Percentiles rank a stretch among this genome's conserved stretches.
phyloP scores from a whole-genome alignment of 2,797 vertebrate species.

The Rhinatrema bivittatum region DNA sequence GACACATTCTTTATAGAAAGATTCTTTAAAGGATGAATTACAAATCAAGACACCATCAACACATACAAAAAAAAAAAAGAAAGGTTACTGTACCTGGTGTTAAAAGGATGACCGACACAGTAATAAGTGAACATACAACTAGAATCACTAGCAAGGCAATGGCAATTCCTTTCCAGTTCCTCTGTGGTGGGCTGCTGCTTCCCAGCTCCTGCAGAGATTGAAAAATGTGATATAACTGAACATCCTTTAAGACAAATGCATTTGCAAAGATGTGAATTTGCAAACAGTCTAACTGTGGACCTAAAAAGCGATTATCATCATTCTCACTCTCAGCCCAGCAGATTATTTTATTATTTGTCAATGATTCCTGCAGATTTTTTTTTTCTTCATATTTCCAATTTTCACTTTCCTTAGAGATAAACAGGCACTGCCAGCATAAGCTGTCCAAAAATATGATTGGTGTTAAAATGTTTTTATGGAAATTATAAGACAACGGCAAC shows the following conservation, averaged over 20 bases:
- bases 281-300: conserved; percentile 18
- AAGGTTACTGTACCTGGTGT: conserved; percentile 88
- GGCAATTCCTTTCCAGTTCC: conserved; percentile 97
- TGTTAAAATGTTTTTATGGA: conserved; percentile 20
- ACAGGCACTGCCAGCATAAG: conserved; percentile 5
- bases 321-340: conserved; percentile 19
- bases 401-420: conserved; percentile 4
- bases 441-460: conserved; percentile 14
- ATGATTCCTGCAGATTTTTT: neutral
- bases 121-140: conserved; percentile 94
- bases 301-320: conserved; percentile 11
- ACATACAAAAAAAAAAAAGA: conserved; percentile 31
- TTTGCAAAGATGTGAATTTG: conserved; percentile 26
- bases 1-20: too few species aligned
- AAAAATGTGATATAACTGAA: conserved; percentile 38
- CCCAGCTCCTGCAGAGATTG: conserved; percentile 59
- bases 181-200: conserved; percentile 84
- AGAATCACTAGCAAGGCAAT: conserved; percentile 95
- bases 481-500: conserved; percentile 25
- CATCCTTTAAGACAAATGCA: conserved; percentile 25
- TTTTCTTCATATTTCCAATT: conserved; percentile 7
- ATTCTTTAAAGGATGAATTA: too few species aligned
- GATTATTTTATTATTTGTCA: conserved; percentile 15
- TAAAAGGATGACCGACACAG: conserved; percentile 94
- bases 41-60: too few species aligned